Conservation (phyloP, 2,797 vertebrate genomes). For the Bradypus variegatus region DNA sequence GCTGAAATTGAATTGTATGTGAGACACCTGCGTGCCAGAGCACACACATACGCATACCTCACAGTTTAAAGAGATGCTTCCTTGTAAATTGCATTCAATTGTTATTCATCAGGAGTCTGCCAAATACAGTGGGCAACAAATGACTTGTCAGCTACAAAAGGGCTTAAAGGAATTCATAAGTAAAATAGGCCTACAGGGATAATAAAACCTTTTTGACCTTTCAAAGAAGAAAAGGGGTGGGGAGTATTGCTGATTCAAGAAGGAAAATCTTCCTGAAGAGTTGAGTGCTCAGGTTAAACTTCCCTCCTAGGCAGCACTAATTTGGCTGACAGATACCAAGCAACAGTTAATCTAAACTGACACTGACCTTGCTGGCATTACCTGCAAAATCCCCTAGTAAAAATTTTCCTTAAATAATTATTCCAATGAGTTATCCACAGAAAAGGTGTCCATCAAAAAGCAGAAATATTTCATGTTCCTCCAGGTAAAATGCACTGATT, state of each 20-base stretch:
- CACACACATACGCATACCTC: background rate
- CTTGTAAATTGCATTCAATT: background rate
- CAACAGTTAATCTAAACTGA: constrained; percentile 68
- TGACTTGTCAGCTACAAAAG: constrained; percentile 14
- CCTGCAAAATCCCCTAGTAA: constrained; percentile 37
- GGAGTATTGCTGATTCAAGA: constrained; percentile 60
- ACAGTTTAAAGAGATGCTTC: background rate
- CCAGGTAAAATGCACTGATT: background rate
- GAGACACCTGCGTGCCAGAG: background rate
- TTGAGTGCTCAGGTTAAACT: constrained; percentile 44
- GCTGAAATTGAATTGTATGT: constrained; percentile 24
- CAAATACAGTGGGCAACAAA: background rate
- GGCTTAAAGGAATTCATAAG: background rate
- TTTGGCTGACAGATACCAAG: constrained; percentile 64
- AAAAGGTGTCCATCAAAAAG: background rate
- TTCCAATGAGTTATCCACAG: constrained; percentile 32
- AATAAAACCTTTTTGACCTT: constrained; percentile 41
- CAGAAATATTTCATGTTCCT: constrained; percentile 32
- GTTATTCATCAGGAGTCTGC: constrained; percentile 9
- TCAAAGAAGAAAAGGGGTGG: background rate
- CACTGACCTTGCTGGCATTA: constrained; percentile 61
- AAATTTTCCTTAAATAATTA: constrained; percentile 60
- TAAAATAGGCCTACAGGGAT: background rate
- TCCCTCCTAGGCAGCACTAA: constrained; percentile 50
- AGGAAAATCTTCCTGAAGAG: constrained; percentile 52